A percentile compares a stretch with the other conserved stretches of the same genome.
phyloP scores from a whole-genome alignment of 2,797 vertebrate species.

The Caiman crocodilus region DNA sequence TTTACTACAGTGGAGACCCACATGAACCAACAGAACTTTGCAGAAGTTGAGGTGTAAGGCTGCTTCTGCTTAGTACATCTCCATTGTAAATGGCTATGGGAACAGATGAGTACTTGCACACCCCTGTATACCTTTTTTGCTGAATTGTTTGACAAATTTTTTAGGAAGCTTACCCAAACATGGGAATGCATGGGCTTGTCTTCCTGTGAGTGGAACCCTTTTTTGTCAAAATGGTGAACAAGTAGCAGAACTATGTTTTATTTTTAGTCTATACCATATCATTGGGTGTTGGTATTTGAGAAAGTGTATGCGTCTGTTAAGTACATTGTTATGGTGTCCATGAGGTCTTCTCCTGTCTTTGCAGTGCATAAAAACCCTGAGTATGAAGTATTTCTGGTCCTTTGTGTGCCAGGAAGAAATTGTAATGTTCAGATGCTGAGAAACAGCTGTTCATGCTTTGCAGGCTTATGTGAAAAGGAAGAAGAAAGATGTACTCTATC shows the following conservation, averaged over 20 bases:
- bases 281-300: neutral
- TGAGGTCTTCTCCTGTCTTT: neutral
- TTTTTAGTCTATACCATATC: neutral
- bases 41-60: neutral
- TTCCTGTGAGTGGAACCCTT: neutral
- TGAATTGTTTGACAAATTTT: neutral
- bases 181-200: neutral
- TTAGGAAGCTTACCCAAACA: neutral
- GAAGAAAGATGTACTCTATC: neutral
- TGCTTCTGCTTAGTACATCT: neutral
- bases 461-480: neutral
- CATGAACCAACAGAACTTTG: slow-evolving; percentile 17
- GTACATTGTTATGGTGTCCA: neutral
- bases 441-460: neutral
- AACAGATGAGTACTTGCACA: slow-evolving; percentile 1
- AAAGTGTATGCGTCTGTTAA: neutral
- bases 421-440: neutral
- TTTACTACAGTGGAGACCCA: slow-evolving; percentile 1
- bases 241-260: neutral
- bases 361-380: neutral
- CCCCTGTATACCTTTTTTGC: neutral
- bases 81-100: neutral
- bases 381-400: neutral
- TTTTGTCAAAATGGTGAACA: neutral
- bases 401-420: slow-evolving; percentile 1